Percentiles rank a stretch among this genome's conserved stretches.
These are phyloP conservation scores for Lobophora halterata DNA, from an alignment of 2,888 invertebrate species.

Conservation along the genomic window DNA sequence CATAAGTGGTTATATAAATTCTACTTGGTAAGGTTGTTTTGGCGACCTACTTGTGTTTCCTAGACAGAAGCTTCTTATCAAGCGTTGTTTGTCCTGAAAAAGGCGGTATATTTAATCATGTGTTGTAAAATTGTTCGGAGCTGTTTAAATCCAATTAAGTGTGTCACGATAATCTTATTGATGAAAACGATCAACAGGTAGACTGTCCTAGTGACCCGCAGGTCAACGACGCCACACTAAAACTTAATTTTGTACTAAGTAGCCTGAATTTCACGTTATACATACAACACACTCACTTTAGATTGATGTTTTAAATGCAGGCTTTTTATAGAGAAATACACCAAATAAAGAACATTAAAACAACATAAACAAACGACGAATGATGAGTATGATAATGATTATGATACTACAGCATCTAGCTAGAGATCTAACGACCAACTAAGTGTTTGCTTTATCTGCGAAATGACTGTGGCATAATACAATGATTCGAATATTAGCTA, in stretches of 20 bases:
- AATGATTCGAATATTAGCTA: conserved; percentile 16
- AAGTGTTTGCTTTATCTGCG: conserved; percentile 14
- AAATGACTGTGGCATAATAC: conserved; percentile 17
- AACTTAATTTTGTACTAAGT: too few relatives aligned
- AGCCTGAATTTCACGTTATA: too few relatives aligned
- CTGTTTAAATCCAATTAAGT: conserved; percentile 14
- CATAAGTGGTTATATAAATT: too few relatives aligned
- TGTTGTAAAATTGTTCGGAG: too few relatives aligned
- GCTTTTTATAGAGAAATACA: not conserved
- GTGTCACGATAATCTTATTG: conserved; percentile 15
- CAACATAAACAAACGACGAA: conserved; percentile 5
- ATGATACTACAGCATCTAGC: conserved; percentile 5
- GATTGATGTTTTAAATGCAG: too few relatives aligned
- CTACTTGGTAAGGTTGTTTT: too few relatives aligned
- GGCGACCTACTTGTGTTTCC: too few relatives aligned
- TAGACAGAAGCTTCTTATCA: too few relatives aligned
- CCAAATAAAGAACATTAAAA: not conserved
- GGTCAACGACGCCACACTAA: not conserved
- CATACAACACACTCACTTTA: too few relatives aligned
- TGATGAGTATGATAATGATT: conserved; percentile 5
- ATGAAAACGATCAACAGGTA: conserved; percentile 8
- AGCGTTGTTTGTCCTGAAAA: not conserved
- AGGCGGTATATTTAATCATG: too few relatives aligned
- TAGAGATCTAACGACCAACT: conserved; percentile 4
- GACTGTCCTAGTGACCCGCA: not conserved